Percentiles rank a stretch among this genome's conserved stretches.
phyloP scores from a whole-genome alignment of 2,113 vertebrate species.

The Mellivora capensis region DNA sequence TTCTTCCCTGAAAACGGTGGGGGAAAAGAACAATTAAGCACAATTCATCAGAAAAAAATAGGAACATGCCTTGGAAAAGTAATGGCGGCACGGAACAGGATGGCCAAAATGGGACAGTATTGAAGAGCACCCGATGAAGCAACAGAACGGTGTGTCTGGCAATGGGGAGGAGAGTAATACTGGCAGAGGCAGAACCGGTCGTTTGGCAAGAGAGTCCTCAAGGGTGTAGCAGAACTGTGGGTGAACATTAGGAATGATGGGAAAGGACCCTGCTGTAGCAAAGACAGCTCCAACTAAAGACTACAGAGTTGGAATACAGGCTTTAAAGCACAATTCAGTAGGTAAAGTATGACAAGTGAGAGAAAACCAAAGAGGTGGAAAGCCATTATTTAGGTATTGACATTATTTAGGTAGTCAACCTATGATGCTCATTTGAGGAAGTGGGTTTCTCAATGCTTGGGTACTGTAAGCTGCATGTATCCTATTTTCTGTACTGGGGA shows the following conservation, averaged over 20 bases:
- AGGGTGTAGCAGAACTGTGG: neutral
- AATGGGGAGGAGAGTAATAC: neutral
- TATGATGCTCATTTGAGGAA: neutral
- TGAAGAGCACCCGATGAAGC: neutral
- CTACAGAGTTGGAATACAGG: neutral
- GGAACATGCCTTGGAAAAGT: neutral
- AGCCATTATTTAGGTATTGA: neutral
- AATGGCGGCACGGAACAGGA: neutral
- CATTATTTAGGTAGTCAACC: neutral
- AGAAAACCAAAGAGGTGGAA: neutral
- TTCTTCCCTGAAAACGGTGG: neutral
- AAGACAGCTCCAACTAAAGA: neutral
- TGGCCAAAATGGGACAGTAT: neutral
- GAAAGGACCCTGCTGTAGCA: neutral
- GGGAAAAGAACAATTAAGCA: neutral
- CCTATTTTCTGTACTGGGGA: neutral
- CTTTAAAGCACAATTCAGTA: neutral
- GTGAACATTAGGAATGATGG: neutral
- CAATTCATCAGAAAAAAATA: neutral
- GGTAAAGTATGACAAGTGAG: neutral
- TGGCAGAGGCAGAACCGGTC: neutral
- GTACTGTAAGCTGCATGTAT: neutral
- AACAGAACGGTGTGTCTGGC: neutral
- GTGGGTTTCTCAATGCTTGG: neutral
- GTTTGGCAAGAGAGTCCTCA: neutral